Evolutionary conservation across 2,797 vertebrate genomes (phyloP), one percentile per base, ranked within the genome.

Genomic region (Synanceia verrucosa): DNA sequence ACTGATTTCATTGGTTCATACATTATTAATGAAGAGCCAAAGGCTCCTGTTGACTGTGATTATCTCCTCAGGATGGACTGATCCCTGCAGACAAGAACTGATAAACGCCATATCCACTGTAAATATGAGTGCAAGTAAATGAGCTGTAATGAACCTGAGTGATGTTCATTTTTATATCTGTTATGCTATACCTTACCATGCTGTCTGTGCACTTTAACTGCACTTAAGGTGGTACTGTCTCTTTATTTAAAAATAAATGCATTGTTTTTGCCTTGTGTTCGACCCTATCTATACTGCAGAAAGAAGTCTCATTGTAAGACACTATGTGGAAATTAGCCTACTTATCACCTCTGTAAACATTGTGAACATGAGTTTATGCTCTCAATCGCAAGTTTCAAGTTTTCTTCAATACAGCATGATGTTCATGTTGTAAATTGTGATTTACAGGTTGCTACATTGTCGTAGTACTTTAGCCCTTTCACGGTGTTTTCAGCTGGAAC

Each of bases 21-120:
- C 70, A 88, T 89, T 90, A 88, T 88, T 84, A 85, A 90, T 80
- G 69, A 61, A 14, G 71, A 78, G 84, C 79, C 72, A 85, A 65
- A 86, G 82, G 80, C 70, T 78, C 37, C 75, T 87, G 82, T 88
- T 82, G 85, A 70, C 70, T 76, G 80, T 74, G 83, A 89, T 90
- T 81, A 89, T 85, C 81, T 84, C 65, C 31, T 66, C 57, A 70
- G 85, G 62, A 53, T 36, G 36, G 47, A 72, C 62, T 29, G 58
- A 75, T 86, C 82, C 50, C 65, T 60, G 78, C 74, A 81, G 74
- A 69, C 58, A 23, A 4, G 37, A 10, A 4, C 44, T 2, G 41
- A 53, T 55, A 56, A 79, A 81, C 75, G 70, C 52, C 44, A 34
- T 4, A 34, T 21, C 33, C 9, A 51, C 70, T 50, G 62, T 55